phyloP scores from a whole-genome alignment of 2,113 vertebrate genomes.

The Brachyhypopomus gauderio region DNA sequence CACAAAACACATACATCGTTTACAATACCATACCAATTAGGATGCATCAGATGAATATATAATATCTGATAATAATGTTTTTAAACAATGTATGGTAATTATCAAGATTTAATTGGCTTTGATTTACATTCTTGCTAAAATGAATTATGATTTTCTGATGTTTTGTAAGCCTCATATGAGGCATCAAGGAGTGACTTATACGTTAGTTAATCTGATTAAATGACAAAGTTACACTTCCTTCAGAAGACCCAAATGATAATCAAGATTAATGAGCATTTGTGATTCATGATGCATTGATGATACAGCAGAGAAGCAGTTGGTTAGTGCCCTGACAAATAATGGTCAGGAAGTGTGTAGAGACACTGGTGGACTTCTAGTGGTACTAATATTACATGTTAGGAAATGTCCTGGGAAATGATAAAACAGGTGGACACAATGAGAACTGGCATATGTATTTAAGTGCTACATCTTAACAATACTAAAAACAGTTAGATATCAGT shows the following conservation, averaged over 20 bases:
- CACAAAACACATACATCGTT: conserved; percentile 52
- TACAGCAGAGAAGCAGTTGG: neutral
- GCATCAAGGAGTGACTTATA: conserved; percentile 19
- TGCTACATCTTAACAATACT: too few species aligned
- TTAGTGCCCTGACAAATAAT: neutral
- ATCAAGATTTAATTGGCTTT: conserved; percentile 49
- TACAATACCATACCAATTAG: conserved; percentile 45
- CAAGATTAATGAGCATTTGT: conserved; percentile 10
- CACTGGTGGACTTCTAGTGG: too few species aligned
- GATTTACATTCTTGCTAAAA: conserved; percentile 52
- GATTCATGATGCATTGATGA: neutral
- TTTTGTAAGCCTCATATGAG: conserved; percentile 23
- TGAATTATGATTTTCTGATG: conserved; percentile 45
- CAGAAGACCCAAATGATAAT: conserved; percentile 8
- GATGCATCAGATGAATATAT: conserved; percentile 40
- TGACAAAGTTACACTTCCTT: neutral
- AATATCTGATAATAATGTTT: conserved; percentile 45
- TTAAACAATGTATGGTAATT: conserved; percentile 48
- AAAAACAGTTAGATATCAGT: too few species aligned
- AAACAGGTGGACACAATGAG: too few species aligned
- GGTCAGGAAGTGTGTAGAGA: neutral
- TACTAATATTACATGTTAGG: too few species aligned
- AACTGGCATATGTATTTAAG: too few species aligned
- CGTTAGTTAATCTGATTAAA: conserved; percentile 42
- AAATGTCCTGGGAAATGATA: too few species aligned